Evolutionary conservation across 2,797 vertebrate species (phyloP).

Genomic region (Ctenopoma kingsleyae): DNA sequence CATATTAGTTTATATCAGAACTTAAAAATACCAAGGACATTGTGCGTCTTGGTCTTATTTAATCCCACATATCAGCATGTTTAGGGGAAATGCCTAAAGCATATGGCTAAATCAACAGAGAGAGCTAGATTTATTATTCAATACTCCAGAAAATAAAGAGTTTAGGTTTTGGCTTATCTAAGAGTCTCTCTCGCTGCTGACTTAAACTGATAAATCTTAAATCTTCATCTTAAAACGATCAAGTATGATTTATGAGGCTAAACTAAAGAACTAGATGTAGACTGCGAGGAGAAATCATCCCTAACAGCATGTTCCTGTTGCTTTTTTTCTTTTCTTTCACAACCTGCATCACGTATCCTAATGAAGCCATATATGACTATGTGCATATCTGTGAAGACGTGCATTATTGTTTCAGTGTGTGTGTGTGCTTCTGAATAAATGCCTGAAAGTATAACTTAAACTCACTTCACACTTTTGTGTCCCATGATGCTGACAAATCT

Average conservation of each 20-base stretch:
- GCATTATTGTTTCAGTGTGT: background rate
- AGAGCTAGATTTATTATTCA: slow-evolving; percentile 37
- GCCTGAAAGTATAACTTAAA: slow-evolving; percentile 12
- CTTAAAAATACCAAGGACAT: slow-evolving; percentile 14
- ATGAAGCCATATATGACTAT: slow-evolving; percentile 1
- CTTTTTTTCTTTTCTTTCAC: background rate
- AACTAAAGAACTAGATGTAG: slow-evolving; percentile 9
- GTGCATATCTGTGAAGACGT: background rate
- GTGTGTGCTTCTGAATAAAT: background rate
- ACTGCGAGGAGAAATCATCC: slow-evolving; percentile 30
- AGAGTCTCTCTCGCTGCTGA: slow-evolving; percentile 27
- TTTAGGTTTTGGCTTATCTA: slow-evolving; percentile 37
- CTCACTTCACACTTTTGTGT: slow-evolving; percentile 24
- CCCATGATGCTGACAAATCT: slow-evolving; percentile 11
- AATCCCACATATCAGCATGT: slow-evolving; percentile 25
- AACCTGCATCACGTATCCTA: slow-evolving; percentile 19
- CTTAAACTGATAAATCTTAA: slow-evolving; percentile 55
- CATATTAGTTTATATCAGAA: slow-evolving; percentile 15
- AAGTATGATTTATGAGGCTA: slow-evolving; percentile 28
- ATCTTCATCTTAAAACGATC: slow-evolving; percentile 30
- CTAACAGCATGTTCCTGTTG: slow-evolving; percentile 6
- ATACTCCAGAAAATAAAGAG: slow-evolving; percentile 41
- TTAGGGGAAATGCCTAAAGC: slow-evolving; percentile 14
- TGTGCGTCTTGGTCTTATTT: slow-evolving; percentile 27
- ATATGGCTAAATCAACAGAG: slow-evolving; percentile 7